Evolutionary conservation across 2,888 invertebrate genomes (phyloP), one percentile per base, ranked within the genome.

Genomic region (Neocrepidodera transversa): DNA sequence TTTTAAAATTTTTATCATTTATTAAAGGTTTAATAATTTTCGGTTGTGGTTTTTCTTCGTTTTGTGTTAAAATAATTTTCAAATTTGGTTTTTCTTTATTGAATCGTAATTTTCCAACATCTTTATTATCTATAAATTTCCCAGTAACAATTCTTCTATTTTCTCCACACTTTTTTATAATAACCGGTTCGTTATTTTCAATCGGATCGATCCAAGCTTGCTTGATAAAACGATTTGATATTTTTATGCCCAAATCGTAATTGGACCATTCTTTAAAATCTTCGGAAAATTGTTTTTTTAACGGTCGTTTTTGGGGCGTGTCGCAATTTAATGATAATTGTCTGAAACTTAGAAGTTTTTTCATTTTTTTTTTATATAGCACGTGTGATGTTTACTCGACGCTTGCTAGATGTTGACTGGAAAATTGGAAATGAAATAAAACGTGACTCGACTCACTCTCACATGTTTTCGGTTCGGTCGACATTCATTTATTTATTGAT

Each of bases 31-130:
- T 69, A 11, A 69, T 67, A 20, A 68, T 59, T 62, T 69, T 72
- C 4, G 69, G 73, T 26, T 60, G 57, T 26, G 60, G 58, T 49
- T 50, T 52, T 35, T 58, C 60, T 17, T 54, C 56, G 14, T 81
- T 82, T 62, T 83, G 84, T 0, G 85, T 82, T 50, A 87, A 74
- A 66, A 86, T 85, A 61, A 87, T 87, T 53, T 84, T 84, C 32
- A 87, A 78, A 72, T 86, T 87, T 1, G 84, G 81, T 70, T 83
- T 85, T 23, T 50, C 40, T 26, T 36, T 42, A 16, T 20, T 36
- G 14, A 64, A 60, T 30, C 62, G 52, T 7, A 67, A 30, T 14
- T 66, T 58, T 65, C 64, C 83, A 1, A 77, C 74, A 1, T 77
- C 75, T 30, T 78, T 77, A 54, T 75, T 76, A 18, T 75, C 74